phyloP scores from a whole-genome alignment of 2,888 invertebrate genomes.

The Drosophila ezoana region DNA sequence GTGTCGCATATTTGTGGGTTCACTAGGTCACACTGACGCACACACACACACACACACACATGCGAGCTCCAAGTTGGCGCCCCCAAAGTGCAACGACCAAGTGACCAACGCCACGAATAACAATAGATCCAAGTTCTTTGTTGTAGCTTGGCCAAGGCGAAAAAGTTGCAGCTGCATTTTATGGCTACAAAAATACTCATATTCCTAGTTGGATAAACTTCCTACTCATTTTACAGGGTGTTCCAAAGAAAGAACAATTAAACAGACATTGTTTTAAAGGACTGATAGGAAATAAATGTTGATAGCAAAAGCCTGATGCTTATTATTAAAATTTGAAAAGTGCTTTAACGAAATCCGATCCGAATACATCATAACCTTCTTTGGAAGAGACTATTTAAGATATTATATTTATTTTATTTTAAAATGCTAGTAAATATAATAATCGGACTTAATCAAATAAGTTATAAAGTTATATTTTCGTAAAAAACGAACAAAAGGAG shows the following conservation, averaged over 20 bases:
- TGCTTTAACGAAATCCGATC: too few species aligned
- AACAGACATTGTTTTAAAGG: not conserved
- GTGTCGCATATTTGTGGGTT: conserved; percentile 60
- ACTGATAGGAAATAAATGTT: too few species aligned
- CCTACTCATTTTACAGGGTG: conserved; percentile 46
- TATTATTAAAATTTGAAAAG: too few species aligned
- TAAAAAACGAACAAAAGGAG: too few species aligned
- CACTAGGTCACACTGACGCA: conserved; percentile 58
- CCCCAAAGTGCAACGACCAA: conserved; percentile 60
- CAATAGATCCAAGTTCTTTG: conserved; percentile 64
- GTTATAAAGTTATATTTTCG: too few species aligned
- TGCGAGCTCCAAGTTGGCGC: conserved; percentile 11
- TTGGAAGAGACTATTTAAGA: too few species aligned
- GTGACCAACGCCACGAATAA: conserved; percentile 57
- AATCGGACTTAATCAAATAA: too few species aligned
- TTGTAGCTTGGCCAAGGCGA: conserved; percentile 42
- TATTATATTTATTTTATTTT: too few species aligned
- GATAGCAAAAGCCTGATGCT: too few species aligned
- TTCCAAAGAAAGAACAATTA: not conserved
- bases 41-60: conserved; percentile 6
- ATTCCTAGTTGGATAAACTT: conserved; percentile 36
- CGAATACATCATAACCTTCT: too few species aligned
- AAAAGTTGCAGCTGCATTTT: conserved; percentile 73
- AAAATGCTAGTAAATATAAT: too few species aligned
- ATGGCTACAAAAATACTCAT: conserved; percentile 57